Conservation (phyloP, 2,888 invertebrate genomes). For the Tenthredo mesomela region DNA sequence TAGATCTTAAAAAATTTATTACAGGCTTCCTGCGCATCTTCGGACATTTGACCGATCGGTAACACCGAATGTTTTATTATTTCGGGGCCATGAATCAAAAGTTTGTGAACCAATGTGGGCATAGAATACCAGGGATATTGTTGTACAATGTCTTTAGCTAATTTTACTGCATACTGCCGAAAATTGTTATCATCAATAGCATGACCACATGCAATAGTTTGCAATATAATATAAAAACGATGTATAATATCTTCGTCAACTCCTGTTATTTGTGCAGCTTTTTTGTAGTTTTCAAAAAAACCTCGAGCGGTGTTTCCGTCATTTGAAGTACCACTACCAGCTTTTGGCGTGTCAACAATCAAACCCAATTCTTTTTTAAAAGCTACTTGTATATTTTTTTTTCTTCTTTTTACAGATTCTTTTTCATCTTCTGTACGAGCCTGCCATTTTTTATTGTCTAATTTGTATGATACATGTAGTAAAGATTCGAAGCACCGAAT, state of each 20-base stretch:
- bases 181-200: not conserved
- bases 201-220: slow-evolving; percentile 10
- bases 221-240: slow-evolving; percentile 12
- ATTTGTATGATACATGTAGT: slow-evolving; percentile 58
- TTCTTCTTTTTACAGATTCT: not conserved
- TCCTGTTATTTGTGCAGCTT: slow-evolving; percentile 13
- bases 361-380: slow-evolving; percentile 24
- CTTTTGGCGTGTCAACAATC: slow-evolving; percentile 15
- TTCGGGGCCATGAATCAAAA: slow-evolving; percentile 17
- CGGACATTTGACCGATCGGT: slow-evolving; percentile 15
- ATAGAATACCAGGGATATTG: slow-evolving; percentile 16
- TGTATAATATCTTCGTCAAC: slow-evolving; percentile 20
- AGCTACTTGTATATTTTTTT: not conserved
- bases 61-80: not conserved
- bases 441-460: slow-evolving; percentile 60
- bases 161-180: not conserved
- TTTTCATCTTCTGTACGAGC: slow-evolving; percentile 58
- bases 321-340: not conserved
- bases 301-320: slow-evolving; percentile 33
- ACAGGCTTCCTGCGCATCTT: slow-evolving; percentile 41
- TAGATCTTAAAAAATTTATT: slow-evolving; percentile 2
- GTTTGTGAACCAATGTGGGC: slow-evolving; percentile 9
- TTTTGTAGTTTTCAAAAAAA: slow-evolving; percentile 11
- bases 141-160: not conserved
- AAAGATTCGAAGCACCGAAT: slow-evolving; percentile 64